Base-by-base conservation (phyloP, 2,888 invertebrate genomes). In the Lycocerus yunnanus region DNA sequence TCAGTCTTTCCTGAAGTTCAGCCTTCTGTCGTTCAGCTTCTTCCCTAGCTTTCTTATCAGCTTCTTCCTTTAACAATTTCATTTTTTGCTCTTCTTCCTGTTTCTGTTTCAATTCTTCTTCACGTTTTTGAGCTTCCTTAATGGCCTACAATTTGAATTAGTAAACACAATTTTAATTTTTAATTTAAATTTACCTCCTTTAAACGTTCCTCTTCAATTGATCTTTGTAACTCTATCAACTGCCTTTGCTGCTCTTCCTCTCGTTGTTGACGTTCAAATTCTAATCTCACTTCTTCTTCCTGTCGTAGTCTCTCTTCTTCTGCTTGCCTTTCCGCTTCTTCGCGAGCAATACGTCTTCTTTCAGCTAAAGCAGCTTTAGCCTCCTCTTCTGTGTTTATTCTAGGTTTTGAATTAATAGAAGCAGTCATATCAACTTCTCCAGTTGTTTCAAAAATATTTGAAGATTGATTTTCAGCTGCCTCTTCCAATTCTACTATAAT, bases 351-450 rank as follows among this genome's bases (percentile, higher is more conserved):
- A 74, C 96, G 90, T 79, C 97, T 89, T 77, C 96, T 90, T 88
- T 97, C 97, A 0, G 97, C 97, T 72, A 98, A 88, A 72, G 97
- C 97, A 15, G 97, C 97, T 87, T 97, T 97, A 9, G 97, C 97
- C 86, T 97, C 93, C 86, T 96, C 97, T 88, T 96, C 97, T 2
- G 96, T 96, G 10, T 94, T 95, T 80, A 96, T 95, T 80, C 92
- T 89, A 24, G 89, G 88, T 85, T 91, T 92, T 11, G 90, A 90
- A 75, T 91, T 91, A 90, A 93, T 91, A 43, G 93, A 93, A 66
- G 93, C 91, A 80, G 89, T 84, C 86, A 88, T 87, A 80, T 86
- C 86, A 15, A 74, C 72, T 15, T 77, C 76, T 5, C 78, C 72
- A 83, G 21, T 58, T 66, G 72, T 78, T 15, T 74, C 78, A 15